Evolutionary conservation across 2,797 vertebrate genomes (phyloP), one percentile per base, ranked within the genome.

Genomic region (Botia kubotai): DNA sequence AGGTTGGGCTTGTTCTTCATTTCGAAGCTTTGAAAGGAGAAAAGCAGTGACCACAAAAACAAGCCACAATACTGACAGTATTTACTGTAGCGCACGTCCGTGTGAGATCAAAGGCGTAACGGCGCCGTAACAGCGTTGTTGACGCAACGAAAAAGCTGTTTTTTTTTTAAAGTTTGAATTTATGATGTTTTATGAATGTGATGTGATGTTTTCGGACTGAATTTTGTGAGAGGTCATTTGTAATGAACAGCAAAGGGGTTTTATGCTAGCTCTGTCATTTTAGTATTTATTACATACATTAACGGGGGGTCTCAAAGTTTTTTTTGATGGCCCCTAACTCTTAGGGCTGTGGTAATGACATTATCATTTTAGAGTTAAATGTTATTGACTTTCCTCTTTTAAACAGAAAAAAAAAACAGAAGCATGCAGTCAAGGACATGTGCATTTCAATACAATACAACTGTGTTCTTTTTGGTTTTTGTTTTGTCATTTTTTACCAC

Each of bases 401-500:
- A 60, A 60, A 26, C 58, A 60, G 23, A 5, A 23, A n/a, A 26
- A n/a, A 26, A 66, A 19, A 71, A 36, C 53, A 62, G 39, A 70
- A 71, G 55, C 76, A 36, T 78, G 67, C 55, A 21, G 10, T 21
- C 23, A 16, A 52, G n/a, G 29, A 23, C 13, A 55, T 19, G 19
- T n/a, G 29, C 58, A 29, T 50, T 29, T 50, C 14, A 52, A 29
- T 70, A 17, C 55, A 5, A 50, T 58, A 62, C 26, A 68, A 0
- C 16, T n/a, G 52, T 53, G 43, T 46, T 65, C 12, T 17, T 63
- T 50, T 70, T 43, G 17, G 21, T n/a, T 67, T 43, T 46, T 69
- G 46, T 17, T 23, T 69, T 70, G 3, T 26, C 39, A n/a, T 70
- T 69, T 83, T 83, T 77, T 82, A 78, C 26, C 0, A 23, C 0